phyloP scores from a whole-genome alignment of 2,888 invertebrate species.

The Lasioglossum pauxillum region DNA sequence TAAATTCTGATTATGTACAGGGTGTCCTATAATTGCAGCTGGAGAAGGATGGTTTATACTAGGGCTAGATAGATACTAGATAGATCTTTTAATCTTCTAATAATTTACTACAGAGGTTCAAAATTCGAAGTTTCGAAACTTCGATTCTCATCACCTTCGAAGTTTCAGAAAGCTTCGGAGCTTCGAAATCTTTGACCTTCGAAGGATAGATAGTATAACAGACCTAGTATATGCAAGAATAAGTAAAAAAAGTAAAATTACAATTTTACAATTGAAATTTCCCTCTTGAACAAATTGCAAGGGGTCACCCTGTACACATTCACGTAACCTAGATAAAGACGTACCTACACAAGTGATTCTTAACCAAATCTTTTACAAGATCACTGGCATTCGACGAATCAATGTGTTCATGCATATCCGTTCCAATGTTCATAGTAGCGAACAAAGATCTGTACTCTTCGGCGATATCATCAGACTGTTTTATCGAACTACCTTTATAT shows the following conservation, averaged over 20 bases:
- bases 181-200: too few relatives aligned
- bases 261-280: neutral
- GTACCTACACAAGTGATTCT: slow-evolving; percentile 86
- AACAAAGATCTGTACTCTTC: slow-evolving; percentile 86
- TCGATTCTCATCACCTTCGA: too few relatives aligned
- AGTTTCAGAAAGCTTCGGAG: too few relatives aligned
- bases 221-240: neutral
- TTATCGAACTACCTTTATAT: slow-evolving; percentile 72
- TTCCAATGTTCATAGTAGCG: slow-evolving; percentile 86
- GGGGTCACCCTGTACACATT: neutral
- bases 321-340: slow-evolving; percentile 23
- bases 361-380: slow-evolving; percentile 86
- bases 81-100: too few relatives aligned
- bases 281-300: neutral
- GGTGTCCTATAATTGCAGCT: neutral
- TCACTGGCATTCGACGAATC: slow-evolving; percentile 85
- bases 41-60: neutral
- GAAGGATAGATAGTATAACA: too few relatives aligned
- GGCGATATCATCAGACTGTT: slow-evolving; percentile 69
- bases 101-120: too few relatives aligned
- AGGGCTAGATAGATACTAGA: too few relatives aligned
- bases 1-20: neutral
- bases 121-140: too few relatives aligned
- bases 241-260: neutral
- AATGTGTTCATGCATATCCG: slow-evolving; percentile 87